Evolutionary conservation across 2,113 vertebrate genomes (phyloP).

Genomic region (Mystacornis crossleyi): DNA sequence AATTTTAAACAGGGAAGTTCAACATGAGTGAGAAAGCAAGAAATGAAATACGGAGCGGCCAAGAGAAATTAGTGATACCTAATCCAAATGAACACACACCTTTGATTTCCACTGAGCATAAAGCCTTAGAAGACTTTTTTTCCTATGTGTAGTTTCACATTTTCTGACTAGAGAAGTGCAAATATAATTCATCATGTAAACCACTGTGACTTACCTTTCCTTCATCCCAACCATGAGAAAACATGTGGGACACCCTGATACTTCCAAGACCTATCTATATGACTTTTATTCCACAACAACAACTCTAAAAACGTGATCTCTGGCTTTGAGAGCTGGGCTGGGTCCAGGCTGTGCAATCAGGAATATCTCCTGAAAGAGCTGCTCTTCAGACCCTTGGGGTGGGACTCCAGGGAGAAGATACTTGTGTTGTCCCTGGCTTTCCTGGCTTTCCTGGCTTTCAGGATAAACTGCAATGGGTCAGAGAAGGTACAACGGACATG

Average conservation of each 20-base stretch:
- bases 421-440: no score
- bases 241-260: neutral
- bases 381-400: neutral
- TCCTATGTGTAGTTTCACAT: neutral
- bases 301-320: neutral
- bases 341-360: neutral
- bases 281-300: neutral
- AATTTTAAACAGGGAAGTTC: neutral
- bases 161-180: neutral
- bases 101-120: neutral
- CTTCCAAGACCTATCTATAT: neutral
- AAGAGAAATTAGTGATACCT: neutral
- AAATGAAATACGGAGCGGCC: neutral
- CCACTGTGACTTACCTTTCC: neutral
- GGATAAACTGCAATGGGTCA: rapidly evolving
- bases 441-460: neutral
- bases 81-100: neutral
- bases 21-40: neutral
- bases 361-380: neutral
- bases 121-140: neutral
- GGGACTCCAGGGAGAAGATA: neutral
- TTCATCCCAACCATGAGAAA: neutral
- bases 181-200: neutral
- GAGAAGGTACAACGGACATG: rapidly evolving
- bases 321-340: neutral